Percentiles rank a stretch among this genome's conserved stretches.
Evolutionary conservation across 2,888 invertebrate species (phyloP).

Genomic region (Trissonchulus sp.): DNA sequence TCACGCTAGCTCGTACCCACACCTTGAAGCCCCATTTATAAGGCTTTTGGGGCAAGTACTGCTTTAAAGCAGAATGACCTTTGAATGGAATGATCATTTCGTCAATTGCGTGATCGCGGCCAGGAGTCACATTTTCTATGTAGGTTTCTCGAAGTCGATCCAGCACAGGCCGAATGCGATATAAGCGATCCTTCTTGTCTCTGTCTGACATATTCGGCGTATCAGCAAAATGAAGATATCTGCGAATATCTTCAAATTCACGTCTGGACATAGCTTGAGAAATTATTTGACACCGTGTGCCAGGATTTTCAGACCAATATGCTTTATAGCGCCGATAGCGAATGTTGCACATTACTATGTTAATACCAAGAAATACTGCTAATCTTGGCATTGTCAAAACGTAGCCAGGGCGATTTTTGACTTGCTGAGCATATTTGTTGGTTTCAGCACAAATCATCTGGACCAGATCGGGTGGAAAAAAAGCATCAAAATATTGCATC

Average conservation of each 20-base stretch:
- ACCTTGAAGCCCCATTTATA: background rate
- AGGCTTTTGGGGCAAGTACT: background rate
- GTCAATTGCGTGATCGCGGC: background rate
- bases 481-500: no score
- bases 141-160: background rate
- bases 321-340: no score
- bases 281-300: background rate
- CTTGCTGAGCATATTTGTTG: no score
- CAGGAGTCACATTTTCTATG: background rate
- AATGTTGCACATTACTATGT: no score
- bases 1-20: background rate
- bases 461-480: no score
- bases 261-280: background rate
- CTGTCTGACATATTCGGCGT: background rate
- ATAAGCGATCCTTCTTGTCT: background rate
- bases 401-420: no score
- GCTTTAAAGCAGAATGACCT: background rate
- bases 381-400: no score
- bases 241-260: background rate
- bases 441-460: no score
- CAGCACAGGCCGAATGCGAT: background rate
- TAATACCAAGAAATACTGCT: no score
- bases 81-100: background rate
- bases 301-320: no score
- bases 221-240: background rate